These are phyloP conservation scores for Paracanthobrama guichenoti DNA, from an alignment of 2,113 vertebrate species.

Conservation along the genomic window DNA sequence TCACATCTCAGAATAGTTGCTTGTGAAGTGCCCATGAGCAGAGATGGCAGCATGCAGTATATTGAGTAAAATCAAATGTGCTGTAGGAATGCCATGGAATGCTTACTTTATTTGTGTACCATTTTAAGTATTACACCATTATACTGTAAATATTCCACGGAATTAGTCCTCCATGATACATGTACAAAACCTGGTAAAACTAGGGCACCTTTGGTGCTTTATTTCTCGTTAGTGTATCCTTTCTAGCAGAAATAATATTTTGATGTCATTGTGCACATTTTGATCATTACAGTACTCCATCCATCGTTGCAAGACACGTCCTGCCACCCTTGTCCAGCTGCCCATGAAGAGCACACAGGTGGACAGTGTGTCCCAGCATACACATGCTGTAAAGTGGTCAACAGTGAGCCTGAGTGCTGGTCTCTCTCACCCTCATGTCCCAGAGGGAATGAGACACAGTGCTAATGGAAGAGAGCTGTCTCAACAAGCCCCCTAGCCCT, in stretches of 20 bases:
- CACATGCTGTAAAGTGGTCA: slow-evolving; percentile 31
- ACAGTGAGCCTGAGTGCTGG: slow-evolving; percentile 4
- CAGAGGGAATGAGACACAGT: slow-evolving; percentile 32
- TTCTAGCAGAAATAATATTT: not conserved
- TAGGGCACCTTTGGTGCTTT: not conserved
- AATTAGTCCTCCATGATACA: not conserved
- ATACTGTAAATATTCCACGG: too few species aligned
- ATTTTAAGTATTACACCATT: not conserved
- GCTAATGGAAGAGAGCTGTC: slow-evolving; percentile 49
- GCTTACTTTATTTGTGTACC: not conserved
- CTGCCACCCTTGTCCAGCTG: not conserved
- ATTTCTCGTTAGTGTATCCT: not conserved
- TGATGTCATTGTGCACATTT: not conserved
- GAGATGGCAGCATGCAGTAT: not conserved
- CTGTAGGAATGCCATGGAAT: not conserved
- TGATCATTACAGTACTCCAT: not conserved
- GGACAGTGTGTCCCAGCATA: slow-evolving; percentile 2
- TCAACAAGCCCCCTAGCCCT: slow-evolving; percentile 34
- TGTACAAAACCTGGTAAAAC: not conserved
- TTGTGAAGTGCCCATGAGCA: slow-evolving; percentile 8
- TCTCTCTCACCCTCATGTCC: not conserved
- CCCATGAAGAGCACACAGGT: not conserved
- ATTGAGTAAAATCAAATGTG: not conserved
- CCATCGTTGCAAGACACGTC: not conserved
- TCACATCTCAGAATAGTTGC: slow-evolving; percentile 3